phyloP scores from a whole-genome alignment of 2,113 vertebrate species.

The Phoxinus phoxinus region DNA sequence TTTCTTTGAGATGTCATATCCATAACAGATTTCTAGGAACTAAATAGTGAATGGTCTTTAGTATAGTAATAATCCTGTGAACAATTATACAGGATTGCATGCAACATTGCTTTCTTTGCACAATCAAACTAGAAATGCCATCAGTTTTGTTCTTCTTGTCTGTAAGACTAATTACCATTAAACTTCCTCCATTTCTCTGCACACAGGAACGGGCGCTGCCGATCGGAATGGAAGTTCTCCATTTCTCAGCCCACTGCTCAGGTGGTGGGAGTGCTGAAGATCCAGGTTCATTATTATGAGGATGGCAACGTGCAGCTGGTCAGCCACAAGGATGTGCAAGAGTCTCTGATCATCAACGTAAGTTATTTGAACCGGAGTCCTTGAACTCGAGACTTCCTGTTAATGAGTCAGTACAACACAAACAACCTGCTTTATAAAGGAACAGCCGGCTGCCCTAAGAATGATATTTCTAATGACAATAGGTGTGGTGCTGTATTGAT shows the following conservation, averaged over 20 bases:
- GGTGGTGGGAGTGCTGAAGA: conserved; percentile 89
- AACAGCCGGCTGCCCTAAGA: neutral
- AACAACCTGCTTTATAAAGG: neutral
- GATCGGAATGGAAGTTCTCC: conserved; percentile 95
- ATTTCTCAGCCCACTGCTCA: conserved; percentile 86
- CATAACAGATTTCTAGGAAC: neutral
- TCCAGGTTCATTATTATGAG: conserved; percentile 98
- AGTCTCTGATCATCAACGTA: conserved; percentile 86
- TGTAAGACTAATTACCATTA: too few relatives aligned
- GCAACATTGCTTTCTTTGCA: neutral
- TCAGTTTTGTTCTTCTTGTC: neutral
- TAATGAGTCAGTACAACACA: neutral
- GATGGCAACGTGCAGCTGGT: conserved; percentile 96
- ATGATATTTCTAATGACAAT: neutral
- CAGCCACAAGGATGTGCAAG: conserved; percentile 94
- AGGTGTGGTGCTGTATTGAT: neutral
- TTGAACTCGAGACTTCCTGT: neutral
- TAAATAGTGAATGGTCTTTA: neutral
- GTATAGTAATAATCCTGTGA: neutral
- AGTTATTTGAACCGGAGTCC: conserved; percentile 63
- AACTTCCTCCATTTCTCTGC: conserved; percentile 22
- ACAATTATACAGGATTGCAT: neutral
- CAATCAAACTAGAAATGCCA: neutral
- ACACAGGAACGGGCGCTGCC: conserved; percentile 91
- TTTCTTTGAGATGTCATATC: neutral